phyloP scores from a whole-genome alignment of 2,113 vertebrate genomes.

The Perca flavescens region DNA sequence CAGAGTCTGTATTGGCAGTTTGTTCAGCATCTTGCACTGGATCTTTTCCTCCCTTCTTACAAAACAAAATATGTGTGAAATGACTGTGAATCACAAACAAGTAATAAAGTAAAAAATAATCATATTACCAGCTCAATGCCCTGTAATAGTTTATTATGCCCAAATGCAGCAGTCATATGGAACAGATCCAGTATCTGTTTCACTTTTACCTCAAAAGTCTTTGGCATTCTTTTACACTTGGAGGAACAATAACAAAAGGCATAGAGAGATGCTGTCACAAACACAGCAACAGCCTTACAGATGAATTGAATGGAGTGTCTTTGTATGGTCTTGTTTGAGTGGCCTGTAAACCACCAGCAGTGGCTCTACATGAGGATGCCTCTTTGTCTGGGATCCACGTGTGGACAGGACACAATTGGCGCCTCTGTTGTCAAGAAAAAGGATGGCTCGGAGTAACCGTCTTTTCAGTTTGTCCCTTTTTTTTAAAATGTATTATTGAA shows the following conservation, averaged over 20 bases:
- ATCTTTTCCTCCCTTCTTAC: background rate
- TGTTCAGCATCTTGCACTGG: constrained; percentile 17
- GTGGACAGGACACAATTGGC: constrained; percentile 74
- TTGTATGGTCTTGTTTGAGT: constrained; percentile 73
- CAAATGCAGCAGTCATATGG: constrained; percentile 16
- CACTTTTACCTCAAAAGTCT: constrained; percentile 21
- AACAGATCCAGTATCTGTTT: constrained; percentile 30
- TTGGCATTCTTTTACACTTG: constrained; percentile 28
- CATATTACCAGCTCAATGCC: background rate
- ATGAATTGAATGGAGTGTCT: constrained; percentile 68
- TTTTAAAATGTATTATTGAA: constrained; percentile 36
- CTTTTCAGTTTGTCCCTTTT: constrained; percentile 66
- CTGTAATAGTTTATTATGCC: background rate
- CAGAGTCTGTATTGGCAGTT: constrained; percentile 34
- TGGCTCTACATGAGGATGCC: constrained; percentile 59
- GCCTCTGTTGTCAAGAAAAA: constrained; percentile 77
- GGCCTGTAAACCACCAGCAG: constrained; percentile 66
- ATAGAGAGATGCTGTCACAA: constrained; percentile 55
- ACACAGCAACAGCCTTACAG: constrained; percentile 61
- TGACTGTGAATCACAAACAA: constrained; percentile 6
- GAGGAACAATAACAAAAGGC: constrained; percentile 58
- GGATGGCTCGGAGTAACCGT: constrained; percentile 64
- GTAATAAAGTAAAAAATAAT: background rate
- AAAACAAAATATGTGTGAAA: constrained; percentile 17
- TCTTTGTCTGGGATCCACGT: constrained; percentile 74